Base-by-base conservation (phyloP, 1,140 invertebrate genomes). In the Magallana gigas region DNA sequence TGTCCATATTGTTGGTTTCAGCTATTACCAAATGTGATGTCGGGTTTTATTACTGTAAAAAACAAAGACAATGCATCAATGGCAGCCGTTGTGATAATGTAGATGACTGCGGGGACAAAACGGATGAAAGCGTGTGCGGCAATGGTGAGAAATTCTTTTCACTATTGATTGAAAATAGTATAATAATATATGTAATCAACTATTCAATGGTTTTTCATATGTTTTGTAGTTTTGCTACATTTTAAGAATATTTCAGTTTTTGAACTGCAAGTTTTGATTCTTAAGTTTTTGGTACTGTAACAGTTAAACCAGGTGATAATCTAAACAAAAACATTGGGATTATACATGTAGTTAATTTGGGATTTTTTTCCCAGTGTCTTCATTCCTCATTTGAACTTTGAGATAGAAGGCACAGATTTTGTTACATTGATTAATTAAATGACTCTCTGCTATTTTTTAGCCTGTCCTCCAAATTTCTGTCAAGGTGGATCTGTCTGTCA, bases 81-180 rank as follows among this genome's bases (percentile, higher is more conserved):
- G 93, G 94, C 0, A 97, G 96, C 90, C 95, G 97, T 4, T 97
- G 97, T 89, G 97, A 97, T 92, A 96, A 96, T 62, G 95, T 96
- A 0, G 92, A 95, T 57, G 97, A 97, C 91, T 97, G 97, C 93
- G 94, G 94, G 0, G 97, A 97, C 93, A 94, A 95, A 59, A 96
- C 96, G 0, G 97, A 97, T 89, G 97, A 97, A 94, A 95, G 86
- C 81, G 36, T 91, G 11, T 90, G 91, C 88, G 81, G 48, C 12
- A 23, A 8, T 18, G 48, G 81, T 76, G 14, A 76, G 68, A 8
- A 29, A 29, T 64, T 64, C 62, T 18, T 64, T 64, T 64, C 62
- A 18, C 14, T 5, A 5, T 14, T 64, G 3, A 16, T 18, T 64
- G 14, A 64, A 64, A 64, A 64, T 18, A 64, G 5, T 4, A 16